Conservation (phyloP, 2,113 vertebrate genomes). For the Haemorhous mexicanus region DNA sequence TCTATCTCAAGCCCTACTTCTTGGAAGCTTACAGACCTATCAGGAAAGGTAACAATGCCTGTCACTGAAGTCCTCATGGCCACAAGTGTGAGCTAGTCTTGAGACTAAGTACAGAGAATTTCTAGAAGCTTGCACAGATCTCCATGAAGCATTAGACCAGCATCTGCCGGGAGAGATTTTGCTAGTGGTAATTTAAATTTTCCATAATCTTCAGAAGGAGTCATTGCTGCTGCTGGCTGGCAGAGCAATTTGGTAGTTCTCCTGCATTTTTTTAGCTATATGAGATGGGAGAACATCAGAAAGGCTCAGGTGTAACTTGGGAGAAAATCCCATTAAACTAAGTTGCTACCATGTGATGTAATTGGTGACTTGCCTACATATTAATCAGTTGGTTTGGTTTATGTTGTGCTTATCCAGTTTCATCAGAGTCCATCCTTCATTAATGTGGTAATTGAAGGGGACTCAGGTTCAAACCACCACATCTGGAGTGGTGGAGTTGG, state of each 20-base stretch:
- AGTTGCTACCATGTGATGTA: background rate
- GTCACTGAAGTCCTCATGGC: background rate
- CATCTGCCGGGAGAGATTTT: background rate
- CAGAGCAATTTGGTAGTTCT: background rate
- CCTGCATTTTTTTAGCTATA: fast-evolving
- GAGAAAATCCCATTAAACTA: background rate
- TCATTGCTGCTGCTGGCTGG: background rate
- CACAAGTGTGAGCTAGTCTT: background rate
- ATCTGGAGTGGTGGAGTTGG: background rate
- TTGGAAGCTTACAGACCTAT: slow-evolving; percentile 98
- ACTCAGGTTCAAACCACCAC: background rate
- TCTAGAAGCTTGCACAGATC: background rate
- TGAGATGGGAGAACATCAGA: background rate
- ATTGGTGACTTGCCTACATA: background rate
- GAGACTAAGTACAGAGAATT: background rate
- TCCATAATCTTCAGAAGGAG: background rate
- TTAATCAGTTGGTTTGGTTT: background rate
- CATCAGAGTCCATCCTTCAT: background rate
- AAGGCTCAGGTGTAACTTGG: background rate
- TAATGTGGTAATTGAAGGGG: background rate
- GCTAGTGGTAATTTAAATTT: background rate
- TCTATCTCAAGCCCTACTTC: slow-evolving; percentile 98
- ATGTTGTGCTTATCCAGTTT: background rate
- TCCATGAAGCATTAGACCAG: background rate
- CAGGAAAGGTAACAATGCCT: slow-evolving; percentile 85